A percentile compares a stretch with the other conserved stretches of the same genome.
phyloP scores from a whole-genome alignment of 1,140 invertebrate genomes.

The Zaprionus kolodkinae region DNA sequence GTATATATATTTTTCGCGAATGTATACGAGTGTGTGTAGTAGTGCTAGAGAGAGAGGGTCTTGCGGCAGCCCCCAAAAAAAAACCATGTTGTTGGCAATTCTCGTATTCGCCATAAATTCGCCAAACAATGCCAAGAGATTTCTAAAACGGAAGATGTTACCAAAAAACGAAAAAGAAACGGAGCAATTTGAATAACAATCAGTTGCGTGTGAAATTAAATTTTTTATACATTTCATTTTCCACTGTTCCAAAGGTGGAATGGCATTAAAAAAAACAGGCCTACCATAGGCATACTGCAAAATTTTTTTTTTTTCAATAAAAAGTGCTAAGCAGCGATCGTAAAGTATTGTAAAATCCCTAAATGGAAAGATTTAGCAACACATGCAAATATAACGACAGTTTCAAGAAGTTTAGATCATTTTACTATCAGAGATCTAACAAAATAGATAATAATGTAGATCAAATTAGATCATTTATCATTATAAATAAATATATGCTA shows the following conservation, averaged over 20 bases:
- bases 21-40: background rate
- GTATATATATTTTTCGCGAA: constrained; percentile 38
- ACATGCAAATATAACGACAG: background rate
- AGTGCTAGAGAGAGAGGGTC: too few relatives aligned
- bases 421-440: too few relatives aligned
- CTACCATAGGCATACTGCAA: background rate
- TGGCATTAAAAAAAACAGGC: background rate
- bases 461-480: too few relatives aligned
- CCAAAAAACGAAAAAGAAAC: constrained; percentile 1
- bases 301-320: background rate
- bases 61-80: background rate
- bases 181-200: constrained; percentile 29
- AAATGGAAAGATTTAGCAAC: background rate
- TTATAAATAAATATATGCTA: too few relatives aligned
- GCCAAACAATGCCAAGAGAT: constrained; percentile 30
- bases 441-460: too few relatives aligned
- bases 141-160: constrained; percentile 12
- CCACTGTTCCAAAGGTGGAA: constrained; percentile 19
- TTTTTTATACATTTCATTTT: constrained; percentile 24
- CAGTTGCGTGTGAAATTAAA: constrained; percentile 11
- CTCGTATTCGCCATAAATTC: constrained; percentile 25
- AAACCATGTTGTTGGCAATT: constrained; percentile 7
- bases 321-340: background rate
- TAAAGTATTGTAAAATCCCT: background rate
- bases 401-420: background rate